Percentiles rank a stretch among this genome's conserved stretches.
phyloP scores from a whole-genome alignment of 1,140 invertebrate genomes.

The Cotesia typhae region DNA sequence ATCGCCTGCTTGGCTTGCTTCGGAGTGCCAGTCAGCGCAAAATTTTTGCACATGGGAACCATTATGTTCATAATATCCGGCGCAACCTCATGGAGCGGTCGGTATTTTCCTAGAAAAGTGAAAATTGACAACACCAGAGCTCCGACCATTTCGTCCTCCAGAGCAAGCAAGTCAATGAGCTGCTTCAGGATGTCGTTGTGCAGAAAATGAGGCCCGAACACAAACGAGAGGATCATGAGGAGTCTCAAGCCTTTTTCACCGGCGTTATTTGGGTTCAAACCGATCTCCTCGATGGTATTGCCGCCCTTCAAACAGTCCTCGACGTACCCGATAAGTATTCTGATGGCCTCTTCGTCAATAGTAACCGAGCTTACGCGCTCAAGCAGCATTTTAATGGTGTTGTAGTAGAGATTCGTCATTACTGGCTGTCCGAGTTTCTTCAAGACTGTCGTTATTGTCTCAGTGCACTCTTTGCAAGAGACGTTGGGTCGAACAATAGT shows the following conservation, averaged over 20 bases:
- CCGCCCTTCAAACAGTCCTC: slow-evolving; percentile 74
- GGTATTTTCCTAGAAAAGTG: slow-evolving; percentile 88
- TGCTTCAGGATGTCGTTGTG: slow-evolving; percentile 84
- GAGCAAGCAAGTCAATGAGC: slow-evolving; percentile 79
- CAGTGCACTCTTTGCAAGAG: slow-evolving; percentile 89
- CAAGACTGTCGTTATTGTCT: slow-evolving; percentile 79
- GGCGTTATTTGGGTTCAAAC: slow-evolving; percentile 80
- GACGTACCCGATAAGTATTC: slow-evolving; percentile 65
- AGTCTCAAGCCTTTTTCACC: slow-evolving; percentile 84
- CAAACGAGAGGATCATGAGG: slow-evolving; percentile 85
- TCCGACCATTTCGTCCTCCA: slow-evolving; percentile 85
- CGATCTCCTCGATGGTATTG: slow-evolving; percentile 77
- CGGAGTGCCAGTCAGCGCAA: slow-evolving; percentile 86
- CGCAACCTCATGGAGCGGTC: slow-evolving; percentile 79
- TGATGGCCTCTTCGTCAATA: slow-evolving; percentile 89
- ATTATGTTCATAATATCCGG: slow-evolving; percentile 76
- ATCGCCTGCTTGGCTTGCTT: slow-evolving; percentile 97
- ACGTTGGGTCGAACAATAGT: slow-evolving; percentile 86
- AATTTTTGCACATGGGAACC: slow-evolving; percentile 85
- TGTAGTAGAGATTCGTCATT: slow-evolving; percentile 95
- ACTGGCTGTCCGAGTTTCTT: slow-evolving; percentile 93
- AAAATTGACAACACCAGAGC: slow-evolving; percentile 83
- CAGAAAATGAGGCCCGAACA: slow-evolving; percentile 92
- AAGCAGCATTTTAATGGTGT: slow-evolving; percentile 92
- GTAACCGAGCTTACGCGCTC: slow-evolving; percentile 95